These are phyloP conservation scores for Poecilobothrus nobilitatus DNA, from an alignment of 2,888 invertebrate species.

Conservation along the genomic window DNA sequence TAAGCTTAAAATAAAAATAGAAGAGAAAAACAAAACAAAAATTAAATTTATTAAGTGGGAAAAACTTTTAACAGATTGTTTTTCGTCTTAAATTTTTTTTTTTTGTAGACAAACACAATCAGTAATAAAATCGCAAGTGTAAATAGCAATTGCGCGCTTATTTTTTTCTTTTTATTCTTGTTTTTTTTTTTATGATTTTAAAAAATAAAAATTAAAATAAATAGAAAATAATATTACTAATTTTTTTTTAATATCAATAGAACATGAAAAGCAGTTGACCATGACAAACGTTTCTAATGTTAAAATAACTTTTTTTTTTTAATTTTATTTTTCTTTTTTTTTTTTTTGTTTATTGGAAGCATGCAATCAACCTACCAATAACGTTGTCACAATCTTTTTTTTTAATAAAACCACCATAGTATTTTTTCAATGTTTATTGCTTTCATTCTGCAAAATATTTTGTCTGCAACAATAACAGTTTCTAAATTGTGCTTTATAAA, in stretches of 20 bases:
- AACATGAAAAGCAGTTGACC: constrained; percentile 1
- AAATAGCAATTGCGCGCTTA: neutral
- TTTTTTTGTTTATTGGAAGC: no score
- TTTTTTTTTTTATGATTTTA: neutral
- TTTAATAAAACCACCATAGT: no score
- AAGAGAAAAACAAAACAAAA: no score
- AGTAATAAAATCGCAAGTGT: constrained; percentile 6
- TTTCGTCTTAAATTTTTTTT: neutral
- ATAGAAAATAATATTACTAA: neutral
- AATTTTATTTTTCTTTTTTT: neutral
- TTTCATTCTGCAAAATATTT: no score
- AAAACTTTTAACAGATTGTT: neutral
- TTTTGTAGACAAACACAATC: neutral
- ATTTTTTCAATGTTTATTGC: no score
- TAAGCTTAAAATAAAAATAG: neutral
- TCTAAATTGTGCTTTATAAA: no score
- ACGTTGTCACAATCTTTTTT: no score
- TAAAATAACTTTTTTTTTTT: neutral
- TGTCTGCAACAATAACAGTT: no score
- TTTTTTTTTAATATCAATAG: neutral
- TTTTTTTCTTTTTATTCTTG: neutral
- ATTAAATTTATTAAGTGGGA: constrained; percentile 2
- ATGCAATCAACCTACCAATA: no score
- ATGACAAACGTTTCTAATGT: constrained; percentile 4
- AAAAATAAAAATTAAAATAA: neutral